Base-by-base conservation (phyloP, 2,888 invertebrate species). In the Eubasilissa splendida region DNA sequence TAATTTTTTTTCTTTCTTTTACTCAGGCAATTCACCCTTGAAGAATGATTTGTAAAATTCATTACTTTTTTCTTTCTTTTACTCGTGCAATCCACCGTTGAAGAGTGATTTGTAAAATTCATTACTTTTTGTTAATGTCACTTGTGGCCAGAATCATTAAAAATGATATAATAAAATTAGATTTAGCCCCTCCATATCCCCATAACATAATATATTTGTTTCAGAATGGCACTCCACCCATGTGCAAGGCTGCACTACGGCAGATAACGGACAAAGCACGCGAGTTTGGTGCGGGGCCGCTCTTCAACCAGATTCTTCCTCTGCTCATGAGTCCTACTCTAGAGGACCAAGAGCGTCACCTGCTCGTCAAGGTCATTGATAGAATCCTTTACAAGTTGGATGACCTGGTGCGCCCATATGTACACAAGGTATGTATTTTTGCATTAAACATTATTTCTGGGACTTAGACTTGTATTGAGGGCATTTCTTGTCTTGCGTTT, bases 321-420 rank as follows among this genome's bases (percentile, higher is more conserved):
- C 90, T 99, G 82, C 93, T 99, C n/a, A 99, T 99, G 99, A 99
- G 99, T 56, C 99, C 99, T 0, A 99, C 99, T 0, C 91, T 99
- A 12, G 99, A 99, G 88, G 99, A 99, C 89, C 99, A 99, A 89
- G 99, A 99, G 88, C 93, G 99, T 50, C 99, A 99, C 93, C 92
- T 99, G 86, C 92, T 99, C 77, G 99, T 99, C 9, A 99, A 99
- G 92, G 98, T 99, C 77, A 99, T 99, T 85, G 99, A 99, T 90
- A 93, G 99, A 74, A 99, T 99, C 87, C 91, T 99, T 12, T 99
- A 99, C 90, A 99, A 99, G 88, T 90, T 99, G 85, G 99, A 99
- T 86, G 99, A 99, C 90, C 91, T 99, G 85, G 99, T 99, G 50
- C 94, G 99, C 83, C 99, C 99, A 0, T 99, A 99, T 86, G 99